Base-by-base conservation (phyloP, 92 coral and sea anemone species). In the Heteractis magnifica region DNA sequence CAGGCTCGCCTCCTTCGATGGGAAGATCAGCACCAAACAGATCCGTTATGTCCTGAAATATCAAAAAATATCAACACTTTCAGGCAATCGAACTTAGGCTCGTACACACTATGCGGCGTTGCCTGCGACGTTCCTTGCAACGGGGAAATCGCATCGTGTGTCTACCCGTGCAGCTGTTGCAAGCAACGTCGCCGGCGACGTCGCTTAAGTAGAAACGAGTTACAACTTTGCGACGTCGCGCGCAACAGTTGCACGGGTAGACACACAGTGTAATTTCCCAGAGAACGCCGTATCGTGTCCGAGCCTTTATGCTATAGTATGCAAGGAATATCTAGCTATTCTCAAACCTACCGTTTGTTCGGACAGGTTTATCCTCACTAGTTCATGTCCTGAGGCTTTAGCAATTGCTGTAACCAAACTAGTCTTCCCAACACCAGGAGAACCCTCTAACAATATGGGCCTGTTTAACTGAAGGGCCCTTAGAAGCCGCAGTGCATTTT, bases 361-460 rank as follows among this genome's bases (percentile, higher is more conserved):
- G 1, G 99, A 96, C 12, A 96, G 88, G 91, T 96, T 96, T 11
- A 96, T 96, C 77, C 99, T 90, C 18, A 90, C 90, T 6, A 96
- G 92, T 26, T 89, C 93, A 80, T 96, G 91, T 14, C 99, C 99
- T 18, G 98, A 94, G 3, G 93, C 99, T 86, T 92, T 96, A 51
- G 99, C 99, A 52, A 96, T 87, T 50, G 99, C 99, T 58, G 90
- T 80, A 59, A 97, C 99, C 51, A 97, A 86, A 82, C 99, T 97
- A 58, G 98, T 97, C 84, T 97, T 97, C 8, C 99, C 99, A 34
- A 97, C 99, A 77, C 99, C 99, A 9, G 99, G 99, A 19, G 99
- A 97, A 15, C 99, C 99, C 86, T 97, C 99, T 52, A 96, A 90
- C 59, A 96, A 79, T 56, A 96, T 96, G 59, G 99, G 99, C 26